Percentiles rank a stretch among this genome's conserved stretches.
Conservation (phyloP, 1,140 invertebrate species). For the Bombus consobrinus region DNA sequence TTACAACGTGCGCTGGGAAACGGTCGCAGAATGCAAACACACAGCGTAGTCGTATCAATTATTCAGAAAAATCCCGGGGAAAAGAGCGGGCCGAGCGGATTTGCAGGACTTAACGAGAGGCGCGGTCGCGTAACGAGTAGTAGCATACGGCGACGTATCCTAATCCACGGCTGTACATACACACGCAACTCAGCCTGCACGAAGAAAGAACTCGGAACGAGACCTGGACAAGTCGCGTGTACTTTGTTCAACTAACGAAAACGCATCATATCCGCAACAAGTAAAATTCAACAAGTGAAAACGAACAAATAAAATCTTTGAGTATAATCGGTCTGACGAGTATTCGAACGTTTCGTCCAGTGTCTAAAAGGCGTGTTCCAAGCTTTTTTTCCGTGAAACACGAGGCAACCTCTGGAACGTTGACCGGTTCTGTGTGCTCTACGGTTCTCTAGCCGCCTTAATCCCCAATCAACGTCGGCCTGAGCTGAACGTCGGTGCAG, state of each 20-base stretch:
- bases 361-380: neutral
- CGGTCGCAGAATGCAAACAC: neutral
- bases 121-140: slow-evolving; percentile 22
- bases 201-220: neutral
- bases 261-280: neutral
- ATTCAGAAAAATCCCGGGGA: slow-evolving; percentile 10
- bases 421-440: neutral
- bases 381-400: neutral
- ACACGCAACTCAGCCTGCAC: neutral
- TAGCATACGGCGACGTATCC: neutral
- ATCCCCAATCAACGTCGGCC: slow-evolving; percentile 32
- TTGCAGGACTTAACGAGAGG: slow-evolving; percentile 7
- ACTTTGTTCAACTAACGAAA: neutral
- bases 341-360: neutral
- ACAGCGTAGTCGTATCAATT: slow-evolving; percentile 5
- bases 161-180: neutral
- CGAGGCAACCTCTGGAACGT: neutral
- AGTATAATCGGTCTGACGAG: neutral
- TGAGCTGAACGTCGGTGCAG: slow-evolving; percentile 2
- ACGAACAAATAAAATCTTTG: neutral
- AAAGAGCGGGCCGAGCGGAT: neutral
- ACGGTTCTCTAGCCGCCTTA: slow-evolving; percentile 5
- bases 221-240: neutral
- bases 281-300: neutral
- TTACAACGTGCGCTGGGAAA: neutral